phyloP scores from a whole-genome alignment of 1,140 invertebrate species.

The Brachionus angularis region DNA sequence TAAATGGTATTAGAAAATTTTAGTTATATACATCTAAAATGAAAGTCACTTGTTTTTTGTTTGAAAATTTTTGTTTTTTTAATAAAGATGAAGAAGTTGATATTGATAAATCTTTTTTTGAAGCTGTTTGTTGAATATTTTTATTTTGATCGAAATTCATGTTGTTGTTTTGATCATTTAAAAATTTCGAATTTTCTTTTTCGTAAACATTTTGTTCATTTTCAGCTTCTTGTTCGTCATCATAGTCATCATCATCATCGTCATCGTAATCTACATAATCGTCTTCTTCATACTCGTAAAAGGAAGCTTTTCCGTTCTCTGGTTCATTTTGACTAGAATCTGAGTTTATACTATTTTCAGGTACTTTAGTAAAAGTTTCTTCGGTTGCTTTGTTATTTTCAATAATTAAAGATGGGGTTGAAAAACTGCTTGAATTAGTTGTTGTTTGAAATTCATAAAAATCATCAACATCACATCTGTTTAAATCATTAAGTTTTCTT shows the following conservation, averaged over 20 bases:
- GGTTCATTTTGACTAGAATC: not conserved
- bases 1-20: no score
- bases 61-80: no score
- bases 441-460: constrained; percentile 3
- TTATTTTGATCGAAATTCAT: not conserved
- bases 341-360: constrained; percentile 20
- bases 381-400: not conserved
- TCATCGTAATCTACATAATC: constrained; percentile 34
- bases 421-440: constrained; percentile 7
- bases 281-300: constrained; percentile 21
- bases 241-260: constrained; percentile 6
- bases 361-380: not conserved
- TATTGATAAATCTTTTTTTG: not conserved
- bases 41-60: no score
- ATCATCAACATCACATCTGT: not conserved
- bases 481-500: constrained; percentile 1
- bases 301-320: not conserved
- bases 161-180: not conserved
- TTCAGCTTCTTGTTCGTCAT: not conserved
- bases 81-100: not conserved
- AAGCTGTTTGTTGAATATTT: not conserved
- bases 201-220: not conserved
- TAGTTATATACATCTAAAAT: not conserved
- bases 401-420: not conserved
- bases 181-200: not conserved